Evolutionary conservation across 2,888 invertebrate genomes (phyloP), one percentile per base, ranked within the genome.

Genomic region (Dorcus hopei): DNA sequence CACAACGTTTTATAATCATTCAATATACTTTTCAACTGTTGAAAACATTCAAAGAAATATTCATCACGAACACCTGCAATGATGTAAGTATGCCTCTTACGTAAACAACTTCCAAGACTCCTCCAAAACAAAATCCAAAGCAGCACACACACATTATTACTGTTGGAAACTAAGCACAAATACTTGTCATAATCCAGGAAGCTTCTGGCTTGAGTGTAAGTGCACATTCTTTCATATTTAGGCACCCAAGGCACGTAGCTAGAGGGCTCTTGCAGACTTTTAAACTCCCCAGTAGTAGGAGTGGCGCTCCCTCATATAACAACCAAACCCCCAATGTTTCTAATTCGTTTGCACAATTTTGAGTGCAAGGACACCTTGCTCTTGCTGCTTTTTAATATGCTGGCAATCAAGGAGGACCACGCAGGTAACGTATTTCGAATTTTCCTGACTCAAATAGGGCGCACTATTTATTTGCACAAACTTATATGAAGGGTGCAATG

Each of bases 41-140:
- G 77, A 70, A 83, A 83, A n/a, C 80, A 75, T 61, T 76, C 70
- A 47, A 78, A 66, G 69, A 83, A 82, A 61, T 80, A 78, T 41
- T 79, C 74, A 42, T 81, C 80, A 59, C 78, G 77, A 40, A 82
- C 67, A 39, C 78, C 75, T 75, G 65, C 82, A 83, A 58, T 81
- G 82, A 72, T 83, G 82, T 40, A 82, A 67, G 70, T 80, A 82
- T 7, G 82, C 82, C 38, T 77, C 76, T 68, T 80, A 75, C 2
- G 74, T 72, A 66, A 80, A 83, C 55, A 79, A 72, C 54, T 72
- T 77, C 81, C 80, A 81, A 3, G 81, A 80, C 65, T 80, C 80
- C 6, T 74, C 73, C 23, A 81, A 68, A 38, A 81, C 71, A 2
- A 47, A 53, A 56, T 82, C 75, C 19, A 83, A 63, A 4, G 77